Percentiles rank a stretch among this genome's conserved stretches.
Evolutionary conservation across 2,113 vertebrate genomes (phyloP).

Genomic region (Ciconia stormi): DNA sequence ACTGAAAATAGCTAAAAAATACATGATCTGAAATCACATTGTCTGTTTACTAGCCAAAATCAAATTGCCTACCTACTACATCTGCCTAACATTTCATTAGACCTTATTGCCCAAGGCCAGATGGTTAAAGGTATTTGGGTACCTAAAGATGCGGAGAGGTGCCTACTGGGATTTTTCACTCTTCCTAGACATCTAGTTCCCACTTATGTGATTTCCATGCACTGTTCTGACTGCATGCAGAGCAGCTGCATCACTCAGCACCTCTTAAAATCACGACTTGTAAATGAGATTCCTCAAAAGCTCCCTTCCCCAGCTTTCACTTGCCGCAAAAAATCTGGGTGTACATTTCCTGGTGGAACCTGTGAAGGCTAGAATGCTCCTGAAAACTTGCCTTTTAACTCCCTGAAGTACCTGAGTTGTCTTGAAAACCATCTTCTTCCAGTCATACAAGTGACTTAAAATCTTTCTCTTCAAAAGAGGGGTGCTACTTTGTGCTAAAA

Average conservation of each 20-base stretch:
- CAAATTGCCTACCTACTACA: background rate
- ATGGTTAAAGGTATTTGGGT: background rate
- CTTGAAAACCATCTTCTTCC: background rate
- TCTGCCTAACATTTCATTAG: background rate
- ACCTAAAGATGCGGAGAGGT: background rate
- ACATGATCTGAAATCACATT: background rate
- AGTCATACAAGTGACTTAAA: background rate
- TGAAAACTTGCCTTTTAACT: background rate
- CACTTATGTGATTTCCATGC: background rate
- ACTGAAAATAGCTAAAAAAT: background rate
- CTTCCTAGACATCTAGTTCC: background rate
- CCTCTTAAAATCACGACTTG: background rate
- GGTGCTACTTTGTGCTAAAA: background rate
- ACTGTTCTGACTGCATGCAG: background rate
- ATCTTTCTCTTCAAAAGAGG: background rate
- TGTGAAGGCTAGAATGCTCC: background rate
- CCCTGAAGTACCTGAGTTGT: background rate
- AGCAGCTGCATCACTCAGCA: background rate
- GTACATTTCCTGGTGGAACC: background rate
- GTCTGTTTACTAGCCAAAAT: background rate
- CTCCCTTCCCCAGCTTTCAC: background rate
- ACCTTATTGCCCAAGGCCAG: background rate
- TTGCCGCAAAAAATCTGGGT: background rate
- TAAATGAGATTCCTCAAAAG: background rate
- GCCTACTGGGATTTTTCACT: background rate